Evolutionary conservation across 2,888 invertebrate species (phyloP).

Genomic region (Erpobdella octoculata): DNA sequence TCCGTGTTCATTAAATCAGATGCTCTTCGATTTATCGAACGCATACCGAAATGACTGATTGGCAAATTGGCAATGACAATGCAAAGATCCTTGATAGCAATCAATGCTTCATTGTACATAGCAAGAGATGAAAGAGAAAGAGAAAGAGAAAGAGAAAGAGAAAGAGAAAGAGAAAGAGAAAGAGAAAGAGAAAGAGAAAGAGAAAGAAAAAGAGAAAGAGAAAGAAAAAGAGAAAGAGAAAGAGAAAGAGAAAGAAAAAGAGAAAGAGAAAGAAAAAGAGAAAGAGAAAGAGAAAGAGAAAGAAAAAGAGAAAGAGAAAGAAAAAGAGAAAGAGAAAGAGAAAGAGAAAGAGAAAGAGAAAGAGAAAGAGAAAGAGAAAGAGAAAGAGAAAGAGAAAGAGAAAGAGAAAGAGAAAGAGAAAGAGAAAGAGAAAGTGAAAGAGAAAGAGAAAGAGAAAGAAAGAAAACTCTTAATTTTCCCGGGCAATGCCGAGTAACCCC

Average conservation of each 20-base stretch:
- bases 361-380: too few species aligned
- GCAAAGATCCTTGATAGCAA: too few species aligned
- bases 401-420: too few species aligned
- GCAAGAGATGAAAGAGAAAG: conserved; percentile 1
- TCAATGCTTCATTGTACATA: too few species aligned
- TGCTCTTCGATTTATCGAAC: too few species aligned
- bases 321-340: too few species aligned
- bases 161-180: conserved; percentile 1
- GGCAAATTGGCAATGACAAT: too few species aligned
- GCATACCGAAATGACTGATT: too few species aligned
- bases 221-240: neutral
- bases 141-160: conserved; percentile 1
- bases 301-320: neutral
- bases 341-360: conserved; percentile 1
- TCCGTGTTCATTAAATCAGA: too few species aligned
- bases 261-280: neutral
- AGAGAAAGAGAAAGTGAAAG: neutral
- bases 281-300: neutral
- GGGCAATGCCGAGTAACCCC: too few species aligned
- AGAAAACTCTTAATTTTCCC: neutral
- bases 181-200: neutral
- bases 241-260: neutral
- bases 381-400: too few species aligned
- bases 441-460: neutral
- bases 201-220: neutral